Percentiles rank a stretch among this genome's conserved stretches.
Conservation (phyloP, 2,113 vertebrate species). For the Trogon melanurus region DNA sequence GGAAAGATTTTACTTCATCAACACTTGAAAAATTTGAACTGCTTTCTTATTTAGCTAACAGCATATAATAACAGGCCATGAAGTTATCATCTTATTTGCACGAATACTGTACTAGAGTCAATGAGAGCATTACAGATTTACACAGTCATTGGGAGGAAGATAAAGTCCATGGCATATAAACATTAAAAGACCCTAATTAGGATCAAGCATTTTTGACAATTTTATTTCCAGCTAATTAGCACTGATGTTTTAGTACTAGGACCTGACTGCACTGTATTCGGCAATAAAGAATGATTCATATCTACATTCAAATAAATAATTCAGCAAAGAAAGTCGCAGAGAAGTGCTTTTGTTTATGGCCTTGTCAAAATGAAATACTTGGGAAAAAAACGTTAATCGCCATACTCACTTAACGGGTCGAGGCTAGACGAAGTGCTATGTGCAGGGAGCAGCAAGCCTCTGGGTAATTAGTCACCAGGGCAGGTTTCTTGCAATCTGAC, state of each 20-base stretch:
- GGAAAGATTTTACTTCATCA: background rate
- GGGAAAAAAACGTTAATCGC: background rate
- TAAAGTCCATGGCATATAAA: slow-evolving; percentile 18
- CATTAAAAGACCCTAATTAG: slow-evolving; percentile 58
- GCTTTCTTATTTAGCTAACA: background rate
- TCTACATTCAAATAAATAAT: slow-evolving; percentile 65
- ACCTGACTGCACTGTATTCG: slow-evolving; percentile 15
- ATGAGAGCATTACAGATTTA: slow-evolving; percentile 26
- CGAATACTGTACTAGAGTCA: background rate
- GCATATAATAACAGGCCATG: background rate
- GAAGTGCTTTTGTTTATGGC: slow-evolving; percentile 43
- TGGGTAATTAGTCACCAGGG: background rate
- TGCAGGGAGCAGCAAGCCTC: background rate
- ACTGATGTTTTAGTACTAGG: slow-evolving; percentile 36
- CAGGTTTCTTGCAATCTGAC: background rate
- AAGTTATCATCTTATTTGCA: slow-evolving; percentile 10
- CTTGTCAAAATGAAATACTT: slow-evolving; percentile 17
- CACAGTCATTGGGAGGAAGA: slow-evolving; percentile 8
- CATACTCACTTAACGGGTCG: background rate
- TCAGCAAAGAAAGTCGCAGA: slow-evolving; percentile 34
- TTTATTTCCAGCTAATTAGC: slow-evolving; percentile 74
- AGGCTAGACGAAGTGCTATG: background rate
- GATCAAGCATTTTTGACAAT: slow-evolving; percentile 61
- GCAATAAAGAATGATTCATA: slow-evolving; percentile 25
- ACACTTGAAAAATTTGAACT: background rate